These are phyloP conservation scores for Tichodroma muraria DNA, from an alignment of 2,113 vertebrate species.

Conservation along the genomic window DNA sequence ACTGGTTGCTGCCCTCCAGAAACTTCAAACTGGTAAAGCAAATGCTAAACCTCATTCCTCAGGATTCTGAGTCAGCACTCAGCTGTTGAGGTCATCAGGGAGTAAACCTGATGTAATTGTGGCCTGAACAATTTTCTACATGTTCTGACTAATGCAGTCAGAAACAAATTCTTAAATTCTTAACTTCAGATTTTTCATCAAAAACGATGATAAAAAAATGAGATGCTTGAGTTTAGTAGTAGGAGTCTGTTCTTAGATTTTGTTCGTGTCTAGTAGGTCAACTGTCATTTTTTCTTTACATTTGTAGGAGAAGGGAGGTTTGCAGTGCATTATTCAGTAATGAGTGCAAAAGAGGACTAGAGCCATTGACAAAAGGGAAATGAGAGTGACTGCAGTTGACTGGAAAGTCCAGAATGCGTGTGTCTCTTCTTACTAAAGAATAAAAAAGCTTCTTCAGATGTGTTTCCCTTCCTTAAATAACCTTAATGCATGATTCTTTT, in stretches of 20 bases:
- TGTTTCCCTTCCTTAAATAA: not conserved
- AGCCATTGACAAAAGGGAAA: not conserved
- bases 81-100: not conserved
- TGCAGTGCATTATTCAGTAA: not conserved
- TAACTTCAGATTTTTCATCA: not conserved
- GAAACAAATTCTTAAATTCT: not conserved
- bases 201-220: not conserved
- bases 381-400: not conserved
- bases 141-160: not conserved
- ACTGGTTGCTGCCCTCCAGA: not conserved
- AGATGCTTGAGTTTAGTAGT: not conserved
- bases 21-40: not conserved
- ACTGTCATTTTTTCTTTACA: not conserved
- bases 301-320: not conserved
- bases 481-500: not conserved
- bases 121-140: not conserved
- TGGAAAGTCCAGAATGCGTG: not conserved
- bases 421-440: not conserved
- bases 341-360: not conserved
- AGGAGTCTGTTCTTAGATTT: not conserved
- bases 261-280: accelerated
- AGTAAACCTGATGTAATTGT: not conserved
- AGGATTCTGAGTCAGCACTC: not conserved
- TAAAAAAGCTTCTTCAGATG: not conserved
- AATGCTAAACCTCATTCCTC: not conserved